Conservation (phyloP, 35 echinoderm and acorn worm genomes). For the Diadema setosum region DNA sequence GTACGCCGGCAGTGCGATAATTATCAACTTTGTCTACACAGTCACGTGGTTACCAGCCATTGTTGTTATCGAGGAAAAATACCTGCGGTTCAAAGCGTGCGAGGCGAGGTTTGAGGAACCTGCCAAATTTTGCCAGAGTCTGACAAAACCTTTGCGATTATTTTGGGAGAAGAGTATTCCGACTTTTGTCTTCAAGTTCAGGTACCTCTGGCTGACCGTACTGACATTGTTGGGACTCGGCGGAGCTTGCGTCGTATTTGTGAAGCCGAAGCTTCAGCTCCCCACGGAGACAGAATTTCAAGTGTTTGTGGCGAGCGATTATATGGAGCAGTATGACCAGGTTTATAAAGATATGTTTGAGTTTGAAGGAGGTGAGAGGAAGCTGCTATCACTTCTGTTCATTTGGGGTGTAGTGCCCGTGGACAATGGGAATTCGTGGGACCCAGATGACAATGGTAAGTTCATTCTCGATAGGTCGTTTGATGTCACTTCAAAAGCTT, state of each 20-base stretch:
- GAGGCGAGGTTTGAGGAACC: not conserved
- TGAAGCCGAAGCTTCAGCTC: conserved; percentile 42
- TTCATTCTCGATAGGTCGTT: conserved; percentile 48
- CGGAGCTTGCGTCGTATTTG: conserved; percentile 39
- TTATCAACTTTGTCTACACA: conserved; percentile 77
- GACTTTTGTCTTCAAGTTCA: conserved; percentile 37
- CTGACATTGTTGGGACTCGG: conserved; percentile 39
- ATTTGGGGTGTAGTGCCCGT: conserved; percentile 44
- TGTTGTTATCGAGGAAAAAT: conserved; percentile 61
- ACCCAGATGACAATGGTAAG: conserved; percentile 47
- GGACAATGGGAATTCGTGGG: conserved; percentile 57
- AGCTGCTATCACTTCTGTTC: not conserved
- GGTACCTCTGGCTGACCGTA: conserved; percentile 53
- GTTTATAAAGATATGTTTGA: conserved; percentile 55
- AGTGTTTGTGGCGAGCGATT: conserved; percentile 49
- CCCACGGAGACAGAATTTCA: conserved; percentile 69
- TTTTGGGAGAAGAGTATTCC: conserved; percentile 58
- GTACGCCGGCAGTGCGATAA: conserved; percentile 66
- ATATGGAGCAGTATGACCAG: conserved; percentile 75
- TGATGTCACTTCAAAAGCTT: not conserved
- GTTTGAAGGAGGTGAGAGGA: conserved; percentile 3
- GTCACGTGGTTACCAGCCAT: conserved; percentile 82
- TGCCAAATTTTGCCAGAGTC: not conserved
- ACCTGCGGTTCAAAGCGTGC: conserved; percentile 1
- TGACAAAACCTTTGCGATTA: not conserved